These are phyloP conservation scores for Conus betulinus DNA, from an alignment of 1,140 invertebrate genomes.

Conservation along the genomic window DNA sequence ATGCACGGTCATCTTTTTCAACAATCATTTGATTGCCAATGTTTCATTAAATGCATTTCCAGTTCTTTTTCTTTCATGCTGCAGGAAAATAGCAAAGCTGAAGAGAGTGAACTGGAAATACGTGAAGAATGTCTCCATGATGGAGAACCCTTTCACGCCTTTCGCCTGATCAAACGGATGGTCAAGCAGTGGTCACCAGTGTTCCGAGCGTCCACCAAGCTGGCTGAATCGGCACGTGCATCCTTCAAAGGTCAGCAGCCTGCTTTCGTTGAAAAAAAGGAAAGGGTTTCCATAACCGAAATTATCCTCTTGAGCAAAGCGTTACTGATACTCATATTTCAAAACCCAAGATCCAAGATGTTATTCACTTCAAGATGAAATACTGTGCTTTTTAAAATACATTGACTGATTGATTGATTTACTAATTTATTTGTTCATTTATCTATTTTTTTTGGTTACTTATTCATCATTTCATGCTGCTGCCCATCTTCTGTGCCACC, in stretches of 20 bases:
- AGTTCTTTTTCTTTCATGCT: neutral
- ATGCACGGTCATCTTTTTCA: too few relatives aligned
- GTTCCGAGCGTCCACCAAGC: neutral
- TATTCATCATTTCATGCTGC: neutral
- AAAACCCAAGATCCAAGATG: too few relatives aligned
- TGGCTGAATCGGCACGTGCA: neutral
- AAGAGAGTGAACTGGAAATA: neutral
- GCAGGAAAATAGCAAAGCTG: constrained; percentile 1
- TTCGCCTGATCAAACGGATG: constrained; percentile 24
- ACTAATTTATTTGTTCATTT: neutral
- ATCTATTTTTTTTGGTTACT: neutral
- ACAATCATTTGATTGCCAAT: too few relatives aligned
- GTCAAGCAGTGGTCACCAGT: constrained; percentile 14
- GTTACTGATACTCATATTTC: too few relatives aligned
- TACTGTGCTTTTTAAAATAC: too few relatives aligned
- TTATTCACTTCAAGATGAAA: too few relatives aligned
- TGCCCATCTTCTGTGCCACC: neutral
- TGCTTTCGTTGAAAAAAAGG: too few relatives aligned
- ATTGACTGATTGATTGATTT: too few relatives aligned
- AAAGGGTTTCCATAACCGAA: too few relatives aligned
- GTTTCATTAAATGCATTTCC: neutral
- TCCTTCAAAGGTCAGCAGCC: neutral
- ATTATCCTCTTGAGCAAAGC: too few relatives aligned
- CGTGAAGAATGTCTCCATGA: neutral
- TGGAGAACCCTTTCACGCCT: constrained; percentile 28